A percentile compares a stretch with the other conserved stretches of the same genome.
phyloP scores from a whole-genome alignment of 1,140 invertebrate species.

The Pseudomyrmex flavicornis region DNA sequence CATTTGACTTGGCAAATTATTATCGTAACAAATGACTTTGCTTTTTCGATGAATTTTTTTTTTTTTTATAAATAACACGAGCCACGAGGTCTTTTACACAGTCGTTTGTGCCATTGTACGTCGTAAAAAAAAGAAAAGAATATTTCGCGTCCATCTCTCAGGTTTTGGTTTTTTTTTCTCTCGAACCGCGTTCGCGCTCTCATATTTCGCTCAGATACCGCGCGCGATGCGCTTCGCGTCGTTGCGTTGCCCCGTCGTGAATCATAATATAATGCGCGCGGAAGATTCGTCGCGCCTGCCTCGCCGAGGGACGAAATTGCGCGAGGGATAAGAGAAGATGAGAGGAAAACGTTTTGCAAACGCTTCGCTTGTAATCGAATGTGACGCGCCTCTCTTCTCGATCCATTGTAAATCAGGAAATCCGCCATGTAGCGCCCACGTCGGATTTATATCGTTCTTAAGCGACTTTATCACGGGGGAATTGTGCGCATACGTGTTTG shows the following conservation, averaged over 20 bases:
- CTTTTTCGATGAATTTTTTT: constrained; percentile 10
- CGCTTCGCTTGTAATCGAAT: constrained; percentile 47
- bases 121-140: not conserved
- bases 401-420: constrained; percentile 58
- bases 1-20: not conserved
- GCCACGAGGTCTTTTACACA: not conserved
- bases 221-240: constrained; percentile 20
- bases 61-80: not conserved
- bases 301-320: not conserved
- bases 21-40: not conserved
- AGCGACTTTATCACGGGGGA: constrained; percentile 42
- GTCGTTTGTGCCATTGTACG: constrained; percentile 18
- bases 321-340: not conserved
- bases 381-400: constrained; percentile 21
- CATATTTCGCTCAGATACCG: constrained; percentile 41
- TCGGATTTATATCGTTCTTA: constrained; percentile 51
- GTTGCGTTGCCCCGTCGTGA: not conserved
- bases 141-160: not conserved
- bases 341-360: constrained; percentile 2
- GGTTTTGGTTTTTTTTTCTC: constrained; percentile 43
- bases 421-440: constrained; percentile 48
- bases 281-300: constrained; percentile 36
- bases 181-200: not conserved
- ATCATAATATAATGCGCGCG: constrained; percentile 67
- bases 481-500: not conserved